A percentile compares a stretch with the other conserved stretches of the same genome.
These are phyloP conservation scores for Gambusia holbrooki DNA, from an alignment of 2,113 vertebrate species.

Conservation along the genomic window DNA sequence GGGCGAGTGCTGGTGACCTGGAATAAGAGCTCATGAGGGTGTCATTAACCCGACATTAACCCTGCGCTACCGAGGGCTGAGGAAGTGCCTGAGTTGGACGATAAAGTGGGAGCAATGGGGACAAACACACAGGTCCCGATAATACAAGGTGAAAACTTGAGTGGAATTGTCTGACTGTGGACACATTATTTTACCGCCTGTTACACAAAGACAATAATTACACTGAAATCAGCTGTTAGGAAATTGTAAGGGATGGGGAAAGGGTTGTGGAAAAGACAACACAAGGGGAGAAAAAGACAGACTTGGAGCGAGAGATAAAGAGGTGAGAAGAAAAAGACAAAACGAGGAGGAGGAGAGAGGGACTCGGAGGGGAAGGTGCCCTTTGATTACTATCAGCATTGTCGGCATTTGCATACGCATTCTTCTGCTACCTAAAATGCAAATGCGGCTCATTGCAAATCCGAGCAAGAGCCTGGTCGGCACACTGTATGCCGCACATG, in stretches of 20 bases:
- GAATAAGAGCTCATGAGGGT: constrained; percentile 73
- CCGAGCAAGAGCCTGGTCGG: constrained; percentile 56
- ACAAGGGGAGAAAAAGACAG: constrained; percentile 22
- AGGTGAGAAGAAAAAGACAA: constrained; percentile 35
- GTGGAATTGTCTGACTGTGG: not conserved
- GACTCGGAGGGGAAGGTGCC: constrained; percentile 67
- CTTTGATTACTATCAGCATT: constrained; percentile 77
- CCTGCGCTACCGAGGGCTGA: constrained; percentile 29
- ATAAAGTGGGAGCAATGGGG: constrained; percentile 2
- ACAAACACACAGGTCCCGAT: not conserved
- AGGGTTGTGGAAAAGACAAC: constrained; percentile 38
- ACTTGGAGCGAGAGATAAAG: constrained; percentile 37
- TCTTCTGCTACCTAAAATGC: constrained; percentile 71
- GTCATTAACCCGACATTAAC: constrained; percentile 77
- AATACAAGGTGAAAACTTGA: constrained; percentile 15
- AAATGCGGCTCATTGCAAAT: constrained; percentile 64
- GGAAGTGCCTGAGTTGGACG: constrained; percentile 15
- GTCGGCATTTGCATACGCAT: constrained; percentile 75
- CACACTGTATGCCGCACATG: constrained; percentile 50
- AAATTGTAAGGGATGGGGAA: constrained; percentile 23
- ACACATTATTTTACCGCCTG: constrained; percentile 23
- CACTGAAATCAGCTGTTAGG: constrained; percentile 44
- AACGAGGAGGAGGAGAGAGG: constrained; percentile 33
- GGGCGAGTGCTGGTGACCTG: constrained; percentile 58
- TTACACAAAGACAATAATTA: constrained; percentile 22